Percentiles rank a stretch among this genome's conserved stretches.
Conservation (phyloP, 2,113 vertebrate genomes). For the Caloenas nicobarica region DNA sequence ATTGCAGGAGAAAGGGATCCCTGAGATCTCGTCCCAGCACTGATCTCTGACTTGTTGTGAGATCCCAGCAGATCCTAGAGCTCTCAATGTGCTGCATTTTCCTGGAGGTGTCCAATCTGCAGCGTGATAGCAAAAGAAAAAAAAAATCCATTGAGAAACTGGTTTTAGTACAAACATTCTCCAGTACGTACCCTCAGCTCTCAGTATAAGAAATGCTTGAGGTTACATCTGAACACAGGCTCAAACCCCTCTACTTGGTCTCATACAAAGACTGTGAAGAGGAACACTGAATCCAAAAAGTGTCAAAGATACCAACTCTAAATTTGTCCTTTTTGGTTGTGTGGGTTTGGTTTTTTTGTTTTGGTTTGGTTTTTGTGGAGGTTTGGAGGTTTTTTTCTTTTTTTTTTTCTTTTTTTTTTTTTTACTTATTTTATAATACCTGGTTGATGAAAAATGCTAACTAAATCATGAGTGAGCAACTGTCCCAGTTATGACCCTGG, state of each 20-base stretch:
- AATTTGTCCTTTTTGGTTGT: neutral
- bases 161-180: neutral
- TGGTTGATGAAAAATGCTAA: neutral
- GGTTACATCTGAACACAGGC: neutral
- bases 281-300: neutral
- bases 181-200: neutral
- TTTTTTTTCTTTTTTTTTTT: neutral
- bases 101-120: neutral
- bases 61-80: neutral
- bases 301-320: neutral
- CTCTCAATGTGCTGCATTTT: neutral
- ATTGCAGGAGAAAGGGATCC: neutral
- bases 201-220: neutral
- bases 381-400: neutral
- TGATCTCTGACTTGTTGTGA: neutral
- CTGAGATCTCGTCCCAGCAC: neutral
- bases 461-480: neutral
- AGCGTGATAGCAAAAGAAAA: fast-evolving
- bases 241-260: neutral
- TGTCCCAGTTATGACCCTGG: neutral
- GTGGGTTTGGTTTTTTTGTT: neutral
- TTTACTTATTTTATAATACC: neutral
- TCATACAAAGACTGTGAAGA: neutral
- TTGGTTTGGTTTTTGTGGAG: too few species aligned
- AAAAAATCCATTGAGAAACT: neutral